Evolutionary conservation across 2,113 vertebrate species (phyloP).

Genomic region (Xenopus laevis): DNA sequence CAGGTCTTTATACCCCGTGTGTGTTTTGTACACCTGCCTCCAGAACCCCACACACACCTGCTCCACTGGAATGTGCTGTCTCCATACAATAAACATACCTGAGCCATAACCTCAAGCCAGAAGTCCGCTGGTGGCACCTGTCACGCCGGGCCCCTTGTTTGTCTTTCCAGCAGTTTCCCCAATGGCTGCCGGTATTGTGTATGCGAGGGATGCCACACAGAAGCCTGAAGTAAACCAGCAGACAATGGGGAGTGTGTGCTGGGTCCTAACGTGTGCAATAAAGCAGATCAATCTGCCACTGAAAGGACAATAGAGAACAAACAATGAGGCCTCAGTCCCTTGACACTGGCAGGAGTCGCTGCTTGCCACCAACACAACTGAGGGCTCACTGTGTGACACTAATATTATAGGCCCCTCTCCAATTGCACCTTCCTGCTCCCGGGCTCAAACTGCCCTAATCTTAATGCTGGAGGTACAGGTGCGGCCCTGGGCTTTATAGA

Average conservation of each 20-base stretch:
- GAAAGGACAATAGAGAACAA: constrained; percentile 38
- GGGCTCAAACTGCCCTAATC: neutral
- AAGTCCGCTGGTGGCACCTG: no score
- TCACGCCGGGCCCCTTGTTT: no score
- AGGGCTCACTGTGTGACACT: constrained; percentile 13
- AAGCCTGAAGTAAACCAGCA: constrained; percentile 20
- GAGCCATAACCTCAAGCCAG: no score
- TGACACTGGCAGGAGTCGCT: constrained; percentile 33
- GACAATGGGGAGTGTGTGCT: constrained; percentile 38
- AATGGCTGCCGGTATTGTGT: neutral
- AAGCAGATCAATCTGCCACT: constrained; percentile 34
- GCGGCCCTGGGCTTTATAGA: neutral
- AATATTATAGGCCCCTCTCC: neutral
- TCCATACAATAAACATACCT: no score
- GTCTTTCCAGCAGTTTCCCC: no score
- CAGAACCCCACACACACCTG: no score
- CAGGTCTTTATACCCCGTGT: no score
- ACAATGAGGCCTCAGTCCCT: constrained; percentile 33
- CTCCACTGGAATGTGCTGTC: no score
- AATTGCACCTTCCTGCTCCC: neutral
- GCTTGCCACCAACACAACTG: constrained; percentile 37
- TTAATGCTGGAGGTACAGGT: neutral
- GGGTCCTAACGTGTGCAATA: constrained; percentile 19
- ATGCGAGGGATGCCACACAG: neutral
- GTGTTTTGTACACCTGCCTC: no score